Evolutionary conservation across 1,140 invertebrate species (phyloP), one percentile per base, ranked within the genome.

Genomic region (Brachionus rotundiformis): DNA sequence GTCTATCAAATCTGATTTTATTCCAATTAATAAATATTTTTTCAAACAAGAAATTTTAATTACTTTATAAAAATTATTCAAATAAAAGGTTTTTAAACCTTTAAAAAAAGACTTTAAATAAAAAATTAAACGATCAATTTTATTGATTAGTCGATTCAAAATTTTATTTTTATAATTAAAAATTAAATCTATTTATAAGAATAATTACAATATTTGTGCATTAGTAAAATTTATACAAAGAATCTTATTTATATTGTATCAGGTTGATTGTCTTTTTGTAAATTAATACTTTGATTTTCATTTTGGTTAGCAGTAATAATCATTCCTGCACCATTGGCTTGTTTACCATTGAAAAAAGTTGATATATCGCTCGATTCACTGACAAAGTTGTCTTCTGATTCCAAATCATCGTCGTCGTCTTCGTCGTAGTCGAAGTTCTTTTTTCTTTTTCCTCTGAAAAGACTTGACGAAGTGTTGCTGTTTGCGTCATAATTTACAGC

Each of bases 391-490:
- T 63, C 76, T 33, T 79, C 44, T 31, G 76, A 59, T 3, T 54
- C 49, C 39, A 77, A 59, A 49, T 77, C 73, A 19, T 79, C 76
- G 5, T 79, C 76, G n/a, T 79, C 76, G 8, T 79, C 76, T 79
- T 79, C 76, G 25, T 79, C 76, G 11, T 79, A 54, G 33, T 79
- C 76, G 25, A 79, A 79, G 33, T 54, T 79, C 59, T 79, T 79
- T 47, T 79, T 79, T 29, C 76, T 19, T 39, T 79, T 79, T 23
- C 47, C 59, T 61, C 76, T 54, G 5, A 79, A 25, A 31, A 59
- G 2, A 79, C 16, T 59, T 41, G 76, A 39, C 25, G 63, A 36
- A 8, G 33, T 13, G 19, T 23, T 27, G 23, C 25, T 59, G 25
- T 16, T 41, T 31, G 19, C n/a, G 33, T 54, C 59, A 63, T 59